These are phyloP conservation scores for Charadrius vociferus DNA, from an alignment of 2,113 vertebrate genomes.

Conservation along the genomic window DNA sequence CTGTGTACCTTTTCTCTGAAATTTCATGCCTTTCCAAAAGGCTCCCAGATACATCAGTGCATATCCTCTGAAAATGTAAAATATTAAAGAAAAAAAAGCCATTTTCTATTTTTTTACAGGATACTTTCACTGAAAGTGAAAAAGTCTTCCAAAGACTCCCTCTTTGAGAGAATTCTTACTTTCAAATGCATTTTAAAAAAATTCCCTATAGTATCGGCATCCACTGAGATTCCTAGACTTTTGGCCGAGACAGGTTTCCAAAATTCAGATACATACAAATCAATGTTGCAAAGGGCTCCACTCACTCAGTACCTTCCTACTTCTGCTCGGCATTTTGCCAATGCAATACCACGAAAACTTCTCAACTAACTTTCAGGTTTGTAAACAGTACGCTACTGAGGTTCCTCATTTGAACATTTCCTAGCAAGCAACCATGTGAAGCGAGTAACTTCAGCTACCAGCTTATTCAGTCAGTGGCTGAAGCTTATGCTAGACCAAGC, in stretches of 20 bases:
- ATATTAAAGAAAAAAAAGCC: not conserved
- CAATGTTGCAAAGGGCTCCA: fast-evolving
- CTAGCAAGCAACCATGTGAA: not conserved
- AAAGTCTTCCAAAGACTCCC: not conserved
- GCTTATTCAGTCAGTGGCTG: not conserved
- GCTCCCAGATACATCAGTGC: not conserved
- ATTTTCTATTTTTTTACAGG: not conserved
- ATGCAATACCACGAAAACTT: not conserved
- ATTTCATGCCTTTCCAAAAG: not conserved
- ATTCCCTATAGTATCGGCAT: fast-evolving
- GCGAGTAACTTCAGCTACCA: not conserved
- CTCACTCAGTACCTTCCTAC: not conserved
- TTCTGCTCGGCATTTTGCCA: not conserved
- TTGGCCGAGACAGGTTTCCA: not conserved
- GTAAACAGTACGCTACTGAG: fast-evolving
- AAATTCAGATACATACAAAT: not conserved
- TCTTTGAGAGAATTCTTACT: not conserved
- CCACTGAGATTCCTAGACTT: not conserved
- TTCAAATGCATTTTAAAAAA: not conserved
- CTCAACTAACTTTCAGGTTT: not conserved
- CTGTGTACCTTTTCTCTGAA: not conserved
- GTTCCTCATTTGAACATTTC: not conserved
- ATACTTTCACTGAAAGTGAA: not conserved
- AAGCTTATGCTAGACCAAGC: not conserved
- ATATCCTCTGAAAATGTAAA: not conserved